Evolutionary conservation across 2,797 vertebrate species (phyloP).

Genomic region (Neoniphon sammara): DNA sequence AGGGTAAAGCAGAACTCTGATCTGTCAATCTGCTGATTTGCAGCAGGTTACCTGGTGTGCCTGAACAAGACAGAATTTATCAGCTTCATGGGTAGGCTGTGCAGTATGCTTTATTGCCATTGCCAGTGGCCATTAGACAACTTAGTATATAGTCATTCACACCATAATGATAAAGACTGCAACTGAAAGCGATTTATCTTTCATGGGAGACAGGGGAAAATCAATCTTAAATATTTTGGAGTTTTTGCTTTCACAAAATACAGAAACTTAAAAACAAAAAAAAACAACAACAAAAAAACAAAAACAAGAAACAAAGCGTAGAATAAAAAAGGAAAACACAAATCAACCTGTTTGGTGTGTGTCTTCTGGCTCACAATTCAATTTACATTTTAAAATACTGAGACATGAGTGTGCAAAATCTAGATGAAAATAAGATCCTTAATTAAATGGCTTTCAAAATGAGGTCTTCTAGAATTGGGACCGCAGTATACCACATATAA

Average conservation of each 20-base stretch:
- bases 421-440: not conserved
- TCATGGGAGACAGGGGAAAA: slow-evolving; percentile 38
- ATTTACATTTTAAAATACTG: not conserved
- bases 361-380: not conserved
- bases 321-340: not conserved
- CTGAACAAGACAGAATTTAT: slow-evolving; percentile 70
- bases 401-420: not conserved
- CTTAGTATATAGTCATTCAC: slow-evolving; percentile 48
- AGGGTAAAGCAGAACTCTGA: slow-evolving; percentile 65
- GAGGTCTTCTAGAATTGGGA: not conserved
- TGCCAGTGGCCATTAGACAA: slow-evolving; percentile 68
- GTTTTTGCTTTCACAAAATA: slow-evolving; percentile 18
- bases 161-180: slow-evolving; percentile 50
- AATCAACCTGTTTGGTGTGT: not conserved
- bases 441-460: not conserved
- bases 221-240: slow-evolving; percentile 4
- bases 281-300: not conserved
- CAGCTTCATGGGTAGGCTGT: slow-evolving; percentile 38
- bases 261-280: not conserved
- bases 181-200: slow-evolving; percentile 38
- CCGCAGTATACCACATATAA: not conserved
- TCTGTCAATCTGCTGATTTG: slow-evolving; percentile 74
- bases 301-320: not conserved
- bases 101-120: slow-evolving; percentile 55
- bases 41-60: slow-evolving; percentile 62